Percentiles rank a stretch among this genome's conserved stretches.
Evolutionary conservation across 2,797 vertebrate species (phyloP).

Genomic region (Podarcis siculus): DNA sequence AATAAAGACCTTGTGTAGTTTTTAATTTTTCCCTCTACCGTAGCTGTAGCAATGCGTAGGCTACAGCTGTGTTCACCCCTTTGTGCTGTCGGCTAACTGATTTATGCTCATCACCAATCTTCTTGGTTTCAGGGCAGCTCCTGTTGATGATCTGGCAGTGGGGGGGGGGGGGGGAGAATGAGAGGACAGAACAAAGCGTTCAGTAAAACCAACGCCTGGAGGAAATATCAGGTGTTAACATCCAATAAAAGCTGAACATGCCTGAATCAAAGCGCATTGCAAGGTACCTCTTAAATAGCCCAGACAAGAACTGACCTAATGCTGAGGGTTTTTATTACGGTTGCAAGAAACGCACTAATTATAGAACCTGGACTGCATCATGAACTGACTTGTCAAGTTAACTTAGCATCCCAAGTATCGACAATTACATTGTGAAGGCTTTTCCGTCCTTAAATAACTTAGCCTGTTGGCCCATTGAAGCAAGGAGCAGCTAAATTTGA

Average conservation of each 20-base stretch:
- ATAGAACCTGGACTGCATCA: constrained; percentile 58
- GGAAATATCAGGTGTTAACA: constrained; percentile 68
- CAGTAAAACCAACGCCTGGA: constrained; percentile 36
- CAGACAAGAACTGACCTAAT: constrained; percentile 47
- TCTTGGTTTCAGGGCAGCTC: constrained; percentile 32
- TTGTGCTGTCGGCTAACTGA: background rate
- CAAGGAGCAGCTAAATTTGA: constrained; percentile 68
- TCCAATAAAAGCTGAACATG: constrained; percentile 54
- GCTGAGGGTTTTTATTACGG: constrained; percentile 37
- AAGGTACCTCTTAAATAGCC: constrained; percentile 18
- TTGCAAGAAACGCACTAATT: constrained; percentile 60
- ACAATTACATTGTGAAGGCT: constrained; percentile 34
- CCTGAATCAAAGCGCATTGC: constrained; percentile 35
- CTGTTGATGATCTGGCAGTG: background rate
- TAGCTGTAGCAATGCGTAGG: constrained; percentile 28
- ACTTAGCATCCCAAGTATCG: constrained; percentile 39
- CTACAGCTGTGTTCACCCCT: background rate
- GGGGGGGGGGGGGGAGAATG: background rate
- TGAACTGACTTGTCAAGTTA: constrained; percentile 55
- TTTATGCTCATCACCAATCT: constrained; percentile 6
- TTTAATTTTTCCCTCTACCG: background rate
- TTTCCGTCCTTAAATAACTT: constrained; percentile 49
- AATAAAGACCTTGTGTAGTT: constrained; percentile 10
- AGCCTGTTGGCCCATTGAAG: constrained; percentile 48
- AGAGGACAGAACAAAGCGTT: constrained; percentile 20